Evolutionary conservation across 2,888 invertebrate species (phyloP).

Genomic region (Crepidodera aurea): DNA sequence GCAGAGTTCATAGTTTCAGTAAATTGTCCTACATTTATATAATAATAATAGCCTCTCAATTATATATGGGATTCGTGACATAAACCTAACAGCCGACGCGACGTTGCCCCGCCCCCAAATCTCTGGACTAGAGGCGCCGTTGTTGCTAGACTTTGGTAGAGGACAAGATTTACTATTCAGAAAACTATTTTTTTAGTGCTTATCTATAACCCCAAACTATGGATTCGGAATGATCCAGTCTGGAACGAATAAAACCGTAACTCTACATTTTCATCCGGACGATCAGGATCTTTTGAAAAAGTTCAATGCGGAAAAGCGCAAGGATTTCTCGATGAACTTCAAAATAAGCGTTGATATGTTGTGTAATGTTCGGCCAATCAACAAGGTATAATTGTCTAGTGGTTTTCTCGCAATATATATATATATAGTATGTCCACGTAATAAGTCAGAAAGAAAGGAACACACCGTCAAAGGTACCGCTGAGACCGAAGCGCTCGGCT

Average conservation of each 20-base stretch:
- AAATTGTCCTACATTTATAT: too few species aligned
- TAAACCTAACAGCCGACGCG: too few species aligned
- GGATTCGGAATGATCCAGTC: constrained; percentile 42
- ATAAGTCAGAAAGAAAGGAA: too few species aligned
- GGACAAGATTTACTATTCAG: too few species aligned
- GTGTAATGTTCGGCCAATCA: constrained; percentile 32
- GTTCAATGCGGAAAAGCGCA: constrained; percentile 19
- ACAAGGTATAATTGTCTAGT: constrained; percentile 16
- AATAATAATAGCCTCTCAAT: too few species aligned
- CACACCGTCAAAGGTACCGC: too few species aligned
- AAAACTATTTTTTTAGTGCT: constrained; percentile 33
- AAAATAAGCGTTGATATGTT: constrained; percentile 32
- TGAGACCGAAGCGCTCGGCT: too few species aligned
- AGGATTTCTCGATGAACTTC: constrained; percentile 15
- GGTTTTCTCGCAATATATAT: background rate
- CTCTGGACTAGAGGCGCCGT: too few species aligned
- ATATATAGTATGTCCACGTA: background rate
- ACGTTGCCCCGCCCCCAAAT: too few species aligned
- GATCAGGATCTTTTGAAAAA: constrained; percentile 38
- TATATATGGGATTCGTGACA: too few species aligned
- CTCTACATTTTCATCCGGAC: constrained; percentile 40
- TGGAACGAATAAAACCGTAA: constrained; percentile 34
- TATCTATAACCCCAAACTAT: constrained; percentile 43
- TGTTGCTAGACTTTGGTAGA: too few species aligned
- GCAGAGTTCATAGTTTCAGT: too few species aligned